Conservation (phyloP, 2,113 vertebrate species). For the Indri indri region DNA sequence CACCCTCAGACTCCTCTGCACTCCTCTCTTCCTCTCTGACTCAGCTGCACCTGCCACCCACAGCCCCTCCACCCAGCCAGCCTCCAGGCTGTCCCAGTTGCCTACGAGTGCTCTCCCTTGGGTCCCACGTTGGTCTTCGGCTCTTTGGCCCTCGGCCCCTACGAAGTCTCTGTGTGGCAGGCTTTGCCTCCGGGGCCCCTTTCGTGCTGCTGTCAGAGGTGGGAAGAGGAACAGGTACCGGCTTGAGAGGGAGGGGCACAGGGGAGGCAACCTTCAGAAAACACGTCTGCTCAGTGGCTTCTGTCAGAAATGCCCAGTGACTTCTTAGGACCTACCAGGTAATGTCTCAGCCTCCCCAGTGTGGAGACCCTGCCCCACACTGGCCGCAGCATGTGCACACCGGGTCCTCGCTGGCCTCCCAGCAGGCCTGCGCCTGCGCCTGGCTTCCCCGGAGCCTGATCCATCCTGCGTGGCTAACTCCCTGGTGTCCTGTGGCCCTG, state of each 20-base stretch:
- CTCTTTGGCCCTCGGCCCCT: not conserved
- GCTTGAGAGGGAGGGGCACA: not conserved
- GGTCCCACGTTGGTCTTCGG: not conserved
- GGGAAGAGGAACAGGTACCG: not conserved
- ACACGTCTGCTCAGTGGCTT: not conserved
- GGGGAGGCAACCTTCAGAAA: not conserved
- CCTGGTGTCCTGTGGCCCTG: not conserved
- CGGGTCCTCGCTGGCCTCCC: not conserved
- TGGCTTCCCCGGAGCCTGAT: not conserved
- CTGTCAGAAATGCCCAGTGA: not conserved
- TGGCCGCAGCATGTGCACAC: not conserved
- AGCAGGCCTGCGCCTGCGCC: not conserved
- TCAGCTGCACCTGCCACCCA: not conserved
- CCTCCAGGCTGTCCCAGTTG: not conserved
- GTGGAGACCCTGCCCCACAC: not conserved
- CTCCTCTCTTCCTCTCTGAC: not conserved
- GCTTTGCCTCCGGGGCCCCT: not conserved
- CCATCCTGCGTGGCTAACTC: not conserved
- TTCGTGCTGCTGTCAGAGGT: not conserved
- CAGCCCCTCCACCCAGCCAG: not conserved
- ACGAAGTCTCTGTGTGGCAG: not conserved
- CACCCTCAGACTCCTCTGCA: not conserved
- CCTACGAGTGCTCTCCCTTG: not conserved
- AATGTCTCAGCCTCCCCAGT: accelerated
- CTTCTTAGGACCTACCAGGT: not conserved